Base-by-base conservation (phyloP, 1,140 invertebrate species). In the Sipha flava region DNA sequence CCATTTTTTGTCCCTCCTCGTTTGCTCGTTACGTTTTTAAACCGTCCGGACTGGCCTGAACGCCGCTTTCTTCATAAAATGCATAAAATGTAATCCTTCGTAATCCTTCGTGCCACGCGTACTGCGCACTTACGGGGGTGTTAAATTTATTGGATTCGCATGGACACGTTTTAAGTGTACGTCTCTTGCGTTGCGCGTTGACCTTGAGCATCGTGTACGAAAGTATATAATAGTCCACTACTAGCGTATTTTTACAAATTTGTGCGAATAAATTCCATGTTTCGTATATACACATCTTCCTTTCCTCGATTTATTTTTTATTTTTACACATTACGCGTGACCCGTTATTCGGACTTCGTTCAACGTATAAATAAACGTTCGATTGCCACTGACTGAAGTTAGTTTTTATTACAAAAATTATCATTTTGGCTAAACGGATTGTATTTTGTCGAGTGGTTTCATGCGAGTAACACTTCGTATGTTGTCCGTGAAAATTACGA, bases 91-190 rank as follows among this genome's bases (percentile, higher is more conserved):
- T 59, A 31, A 59, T 59, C 16, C n/a, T 59, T 5, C 10, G 21
- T 43, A 43, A 23, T 23, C 23, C 21, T 66, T 16, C 43, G n/a
- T 43, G 37, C 21, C 21, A 40, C 64, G 34, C 64, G 64, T 66
- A 43, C 37, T 23, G 9, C 40, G 9, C 40, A 5, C 14, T 54
- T 54, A 73, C 49, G 47, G 47, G 72, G 72, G 72, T 75, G 49
- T 75, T 75, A 23, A 37, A 75, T 75, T 75, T 75, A 52, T 75
- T 75, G 72, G 3, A 43, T 66, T 66, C 37, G 21, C 26, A 23
- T 43, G 23, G n/a, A n/a, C n/a, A n/a, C n/a, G n/a, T n/a, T n/a
- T n/a, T n/a, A n/a, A n/a, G n/a, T n/a, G n/a, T n/a, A n/a, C n/a
- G n/a, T n/a, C n/a, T n/a, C n/a, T n/a, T n/a, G n/a, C n/a, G n/a